phyloP scores from a whole-genome alignment of 1,140 invertebrate genomes.

The Paraescarpia echinospica region DNA sequence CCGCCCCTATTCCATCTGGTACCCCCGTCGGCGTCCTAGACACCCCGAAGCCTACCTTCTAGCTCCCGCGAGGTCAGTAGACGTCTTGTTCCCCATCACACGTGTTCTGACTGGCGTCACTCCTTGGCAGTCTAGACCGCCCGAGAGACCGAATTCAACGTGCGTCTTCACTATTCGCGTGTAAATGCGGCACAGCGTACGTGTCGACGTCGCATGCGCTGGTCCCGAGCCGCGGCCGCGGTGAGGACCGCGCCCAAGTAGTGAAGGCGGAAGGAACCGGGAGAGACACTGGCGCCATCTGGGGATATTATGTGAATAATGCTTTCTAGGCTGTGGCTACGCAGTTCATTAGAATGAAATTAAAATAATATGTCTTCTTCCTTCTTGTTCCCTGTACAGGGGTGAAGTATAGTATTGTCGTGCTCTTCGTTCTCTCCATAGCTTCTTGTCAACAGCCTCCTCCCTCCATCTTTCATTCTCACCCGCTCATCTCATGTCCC shows the following conservation, averaged over 20 bases:
- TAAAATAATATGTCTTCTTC: neutral
- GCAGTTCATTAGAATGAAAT: neutral
- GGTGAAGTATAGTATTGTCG: too few species aligned
- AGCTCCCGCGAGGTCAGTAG: neutral
- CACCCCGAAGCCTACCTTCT: neutral
- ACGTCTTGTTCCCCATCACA: neutral
- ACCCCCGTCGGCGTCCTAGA: too few species aligned
- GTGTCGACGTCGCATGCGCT: neutral
- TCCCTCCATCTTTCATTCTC: too few species aligned
- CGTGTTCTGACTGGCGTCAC: neutral
- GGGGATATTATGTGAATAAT: neutral
- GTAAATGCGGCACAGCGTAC: neutral
- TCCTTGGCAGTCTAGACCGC: neutral
- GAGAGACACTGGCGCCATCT: neutral
- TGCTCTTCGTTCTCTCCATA: too few species aligned
- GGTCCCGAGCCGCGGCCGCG: too few species aligned
- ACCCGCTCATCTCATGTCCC: too few species aligned
- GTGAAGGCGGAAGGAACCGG: neutral
- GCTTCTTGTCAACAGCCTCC: too few species aligned
- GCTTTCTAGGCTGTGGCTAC: neutral
- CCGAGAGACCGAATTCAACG: neutral
- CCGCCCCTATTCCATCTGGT: too few species aligned
- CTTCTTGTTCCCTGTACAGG: too few species aligned
- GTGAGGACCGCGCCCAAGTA: neutral
- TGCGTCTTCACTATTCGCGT: neutral